A percentile compares a stretch with the other conserved stretches of the same genome.
phyloP scores from a whole-genome alignment of 2,888 invertebrate genomes.

The Steromphala cineraria region DNA sequence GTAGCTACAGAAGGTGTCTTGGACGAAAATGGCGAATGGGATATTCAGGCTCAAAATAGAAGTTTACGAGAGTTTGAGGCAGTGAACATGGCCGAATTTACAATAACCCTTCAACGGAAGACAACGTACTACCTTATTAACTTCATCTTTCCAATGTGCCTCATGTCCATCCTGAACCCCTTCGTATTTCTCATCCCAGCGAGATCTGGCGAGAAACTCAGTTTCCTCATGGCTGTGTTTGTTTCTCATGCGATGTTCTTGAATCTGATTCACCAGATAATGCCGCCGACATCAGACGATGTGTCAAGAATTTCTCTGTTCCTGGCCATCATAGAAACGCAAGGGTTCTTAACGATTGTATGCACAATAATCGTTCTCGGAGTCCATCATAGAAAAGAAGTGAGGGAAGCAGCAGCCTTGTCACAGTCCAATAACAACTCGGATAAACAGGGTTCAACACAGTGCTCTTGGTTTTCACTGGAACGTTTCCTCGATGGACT shows the following conservation, averaged over 20 bases:
- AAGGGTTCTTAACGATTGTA: not conserved
- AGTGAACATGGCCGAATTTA: not conserved
- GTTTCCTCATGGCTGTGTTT: conserved; percentile 5
- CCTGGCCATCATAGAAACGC: not conserved
- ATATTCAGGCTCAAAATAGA: not conserved
- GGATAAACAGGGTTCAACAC: not conserved
- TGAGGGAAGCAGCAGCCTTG: not conserved
- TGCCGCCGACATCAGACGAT: not conserved
- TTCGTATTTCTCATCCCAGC: conserved; percentile 13
- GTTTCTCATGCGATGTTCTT: conserved; percentile 3
- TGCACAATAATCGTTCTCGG: not conserved
- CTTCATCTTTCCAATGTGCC: not conserved
- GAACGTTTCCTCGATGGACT: not conserved
- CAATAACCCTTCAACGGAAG: not conserved
- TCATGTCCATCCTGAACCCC: not conserved
- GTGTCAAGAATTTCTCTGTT: not conserved
- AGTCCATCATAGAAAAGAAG: not conserved
- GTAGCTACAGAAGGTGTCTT: not conserved
- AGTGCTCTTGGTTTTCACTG: not conserved
- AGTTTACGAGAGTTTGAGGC: not conserved
- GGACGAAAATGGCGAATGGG: not conserved
- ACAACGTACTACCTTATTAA: not conserved
- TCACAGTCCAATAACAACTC: not conserved
- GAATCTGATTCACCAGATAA: not conserved
- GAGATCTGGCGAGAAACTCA: not conserved